Evolutionary conservation across 2,113 vertebrate genomes (phyloP).

Genomic region (Bos taurus): ARS-UCD2.0 NC_037329.1:19164501-19165000

Average conservation of each 20-base stretch:
- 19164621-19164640: neutral
- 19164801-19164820: neutral
- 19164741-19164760: neutral
- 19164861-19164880: neutral
- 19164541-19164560: neutral
- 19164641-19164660: neutral
- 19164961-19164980: neutral
- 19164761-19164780: rapidly evolving
- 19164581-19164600: neutral
- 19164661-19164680: rapidly evolving
- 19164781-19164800: neutral
- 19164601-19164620: neutral
- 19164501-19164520: neutral
- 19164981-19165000: neutral
- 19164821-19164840: neutral
- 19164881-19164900: neutral
- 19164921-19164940: neutral
- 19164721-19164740: neutral
- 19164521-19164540: neutral
- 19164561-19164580: neutral
- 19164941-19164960: rapidly evolving
- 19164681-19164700: neutral
- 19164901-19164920: neutral
- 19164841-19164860: neutral
- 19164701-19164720: rapidly evolving